These are phyloP conservation scores for Charaxes varanes DNA, from an alignment of 1,140 invertebrate species.

Conservation along the genomic window DNA sequence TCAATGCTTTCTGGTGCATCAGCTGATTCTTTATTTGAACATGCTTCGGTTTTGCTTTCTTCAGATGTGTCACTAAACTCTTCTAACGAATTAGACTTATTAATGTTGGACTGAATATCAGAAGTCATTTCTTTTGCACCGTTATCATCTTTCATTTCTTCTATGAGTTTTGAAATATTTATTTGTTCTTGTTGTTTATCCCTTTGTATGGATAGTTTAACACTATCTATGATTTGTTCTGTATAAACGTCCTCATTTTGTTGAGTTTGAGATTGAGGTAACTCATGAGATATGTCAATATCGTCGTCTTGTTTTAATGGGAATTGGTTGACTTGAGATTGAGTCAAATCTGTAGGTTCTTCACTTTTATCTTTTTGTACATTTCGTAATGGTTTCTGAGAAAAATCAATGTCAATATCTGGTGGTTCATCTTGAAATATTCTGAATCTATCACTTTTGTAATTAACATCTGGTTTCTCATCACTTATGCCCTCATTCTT, in stretches of 20 bases:
- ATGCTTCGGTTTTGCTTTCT: slow-evolving; percentile 5
- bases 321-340: too few species aligned
- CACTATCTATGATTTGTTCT: slow-evolving; percentile 9
- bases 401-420: slow-evolving; percentile 50
- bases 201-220: slow-evolving; percentile 7
- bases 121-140: background rate
- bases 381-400: slow-evolving; percentile 23
- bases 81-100: slow-evolving; percentile 4
- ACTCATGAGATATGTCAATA: too few species aligned
- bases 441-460: slow-evolving; percentile 34
- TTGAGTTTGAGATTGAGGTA: slow-evolving; percentile 7
- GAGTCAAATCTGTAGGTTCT: slow-evolving; percentile 2
- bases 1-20: slow-evolving; percentile 15
- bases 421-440: slow-evolving; percentile 64
- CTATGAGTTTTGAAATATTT: slow-evolving; percentile 11
- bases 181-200: slow-evolving; percentile 5
- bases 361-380: slow-evolving; percentile 8
- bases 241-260: background rate
- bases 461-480: slow-evolving; percentile 35
- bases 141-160: background rate
- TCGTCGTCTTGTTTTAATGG: too few species aligned
- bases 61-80: slow-evolving; percentile 1
- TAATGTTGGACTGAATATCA: too few species aligned
- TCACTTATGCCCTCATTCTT: slow-evolving; percentile 43
- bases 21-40: slow-evolving; percentile 2